phyloP scores from a whole-genome alignment of 1,140 invertebrate genomes.

The Bombus waltoni region DNA sequence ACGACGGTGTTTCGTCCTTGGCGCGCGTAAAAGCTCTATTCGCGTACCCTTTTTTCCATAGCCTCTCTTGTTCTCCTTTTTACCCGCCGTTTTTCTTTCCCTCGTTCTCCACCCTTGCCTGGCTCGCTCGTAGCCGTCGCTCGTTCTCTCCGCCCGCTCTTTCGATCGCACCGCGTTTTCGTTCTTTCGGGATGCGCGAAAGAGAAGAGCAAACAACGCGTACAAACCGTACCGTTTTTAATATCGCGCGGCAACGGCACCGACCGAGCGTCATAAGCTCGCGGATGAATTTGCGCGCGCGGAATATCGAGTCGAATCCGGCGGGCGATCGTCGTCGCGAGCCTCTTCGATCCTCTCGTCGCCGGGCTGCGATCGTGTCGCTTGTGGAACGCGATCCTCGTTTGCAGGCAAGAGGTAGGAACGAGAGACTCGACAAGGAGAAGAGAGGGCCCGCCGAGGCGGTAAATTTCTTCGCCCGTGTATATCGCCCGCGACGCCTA shows the following conservation, averaged over 20 bases:
- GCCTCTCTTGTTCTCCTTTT: neutral
- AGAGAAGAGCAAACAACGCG: conserved; percentile 43
- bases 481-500: conserved; percentile 3
- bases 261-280: conserved; percentile 15
- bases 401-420: neutral
- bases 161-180: conserved; percentile 16
- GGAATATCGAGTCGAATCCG: neutral
- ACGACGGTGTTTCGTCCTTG: conserved; percentile 66
- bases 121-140: neutral
- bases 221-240: conserved; percentile 23
- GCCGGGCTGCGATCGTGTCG: neutral
- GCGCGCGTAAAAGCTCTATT: conserved; percentile 46
- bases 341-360: neutral
- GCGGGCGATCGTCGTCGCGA: neutral
- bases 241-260: conserved; percentile 17
- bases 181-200: conserved; percentile 6
- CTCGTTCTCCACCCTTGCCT: neutral
- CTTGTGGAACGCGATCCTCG: neutral
- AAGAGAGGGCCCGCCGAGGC: neutral
- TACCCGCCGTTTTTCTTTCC: neutral
- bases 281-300: conserved; percentile 1
- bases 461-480: neutral
- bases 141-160: conserved; percentile 1
- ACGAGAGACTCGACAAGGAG: neutral
- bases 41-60: conserved; percentile 32